These are phyloP conservation scores for Cairina moschata DNA, from an alignment of 2,113 vertebrate genomes.

Conservation along the genomic window DNA sequence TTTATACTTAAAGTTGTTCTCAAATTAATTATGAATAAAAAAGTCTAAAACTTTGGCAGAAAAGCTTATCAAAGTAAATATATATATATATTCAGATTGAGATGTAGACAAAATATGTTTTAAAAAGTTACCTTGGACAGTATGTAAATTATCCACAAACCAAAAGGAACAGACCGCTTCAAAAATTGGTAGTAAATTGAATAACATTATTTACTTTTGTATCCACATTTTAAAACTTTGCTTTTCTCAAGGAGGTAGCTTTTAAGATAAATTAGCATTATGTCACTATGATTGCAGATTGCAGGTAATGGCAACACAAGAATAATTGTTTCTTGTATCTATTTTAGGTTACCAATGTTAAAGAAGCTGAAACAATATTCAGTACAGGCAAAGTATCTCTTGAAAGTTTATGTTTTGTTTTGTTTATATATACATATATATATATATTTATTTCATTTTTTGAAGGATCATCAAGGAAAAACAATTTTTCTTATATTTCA, in stretches of 20 bases:
- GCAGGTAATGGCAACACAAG: neutral
- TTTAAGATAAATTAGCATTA: neutral
- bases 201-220: neutral
- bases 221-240: neutral
- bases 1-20: neutral
- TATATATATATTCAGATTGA: neutral
- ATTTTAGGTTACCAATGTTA: neutral
- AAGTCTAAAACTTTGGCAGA: neutral
- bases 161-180: neutral
- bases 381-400: neutral
- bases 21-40: neutral
- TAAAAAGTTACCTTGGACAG: neutral
- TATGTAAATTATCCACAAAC: neutral
- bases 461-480: neutral
- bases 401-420: neutral
- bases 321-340: neutral
- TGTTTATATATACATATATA: no score
- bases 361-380: neutral
- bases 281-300: neutral
- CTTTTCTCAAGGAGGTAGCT: neutral
- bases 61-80: neutral
- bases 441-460: neutral
- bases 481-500: accelerated
- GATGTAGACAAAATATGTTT: neutral
- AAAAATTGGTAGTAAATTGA: neutral